Evolutionary conservation across 2,113 vertebrate species (phyloP), one percentile per base, ranked within the genome.

Genomic region (Lasiurus borealis): DNA sequence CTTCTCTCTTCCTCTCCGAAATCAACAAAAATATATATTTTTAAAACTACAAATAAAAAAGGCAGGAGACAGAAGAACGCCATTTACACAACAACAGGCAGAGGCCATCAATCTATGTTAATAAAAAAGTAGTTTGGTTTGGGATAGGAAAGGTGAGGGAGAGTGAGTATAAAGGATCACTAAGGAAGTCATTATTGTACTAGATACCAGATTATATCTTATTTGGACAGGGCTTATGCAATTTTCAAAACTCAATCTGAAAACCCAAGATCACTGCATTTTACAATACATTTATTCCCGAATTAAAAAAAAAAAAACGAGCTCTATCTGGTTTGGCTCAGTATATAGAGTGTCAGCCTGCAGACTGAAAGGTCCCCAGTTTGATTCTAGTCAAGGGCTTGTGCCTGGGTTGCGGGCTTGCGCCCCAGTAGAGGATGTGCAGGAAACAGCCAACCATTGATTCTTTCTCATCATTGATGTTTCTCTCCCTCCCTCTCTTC

Each of bases 231-330:
- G 23, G 57, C 36, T 80, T 89, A 64, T 29, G 72, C 54, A 89
- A 78, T 69, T 92, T 92, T 36, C 46, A 80, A 85, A 93, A 95
- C 19, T 57, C 73, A 85, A 50, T 72, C 10, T 36, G 23, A 89
- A 80, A 8, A 80, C 7, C 25, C n/a, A 57, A 93, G 72, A 72
- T 62, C 19, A 13, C 46, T 78, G 12, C 27, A 80, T 78, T 89
- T 84, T 85, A 89, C 23, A 54, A 3, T 13, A 54, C 46, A 64
- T 50, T 50, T 71, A 85, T 2, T 57, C 18, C 31, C 81, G 54
- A 90, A 57, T 21, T 25, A 46, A 81, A 54, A 78, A 52, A 52
- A 52, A 16, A 52, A 52, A 34, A 59, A 8, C 54, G 23, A 57
- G 19, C 54, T 5, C 54, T 57, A 23, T 21, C 54, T 57, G 54